phyloP scores from a whole-genome alignment of 2,797 vertebrate genomes.

The Chiloscyllium punctatum region DNA sequence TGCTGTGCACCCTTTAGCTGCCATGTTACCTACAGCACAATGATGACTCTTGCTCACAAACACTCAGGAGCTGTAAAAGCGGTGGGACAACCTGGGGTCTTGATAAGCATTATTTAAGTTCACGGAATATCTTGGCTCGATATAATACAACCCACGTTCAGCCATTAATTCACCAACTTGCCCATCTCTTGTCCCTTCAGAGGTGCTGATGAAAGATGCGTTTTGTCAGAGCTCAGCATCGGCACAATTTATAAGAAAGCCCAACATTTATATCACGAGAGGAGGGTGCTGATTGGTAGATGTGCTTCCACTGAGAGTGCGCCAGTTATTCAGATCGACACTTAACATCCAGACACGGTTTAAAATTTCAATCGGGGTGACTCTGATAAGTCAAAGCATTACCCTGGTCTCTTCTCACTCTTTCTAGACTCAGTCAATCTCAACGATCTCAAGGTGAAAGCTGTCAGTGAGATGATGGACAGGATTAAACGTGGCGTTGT shows the following conservation, averaged over 20 bases:
- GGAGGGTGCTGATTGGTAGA: no score
- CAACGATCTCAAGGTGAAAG: conserved; percentile 51
- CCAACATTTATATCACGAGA: no score
- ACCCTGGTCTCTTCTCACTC: background rate
- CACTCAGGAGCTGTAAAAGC: background rate
- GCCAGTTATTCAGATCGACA: no score
- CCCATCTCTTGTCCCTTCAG: background rate
- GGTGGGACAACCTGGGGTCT: no score
- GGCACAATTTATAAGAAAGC: no score
- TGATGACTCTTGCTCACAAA: background rate
- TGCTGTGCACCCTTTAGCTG: no score
- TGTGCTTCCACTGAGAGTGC: no score
- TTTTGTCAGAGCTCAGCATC: no score
- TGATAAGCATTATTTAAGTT: background rate
- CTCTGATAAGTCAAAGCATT: no score
- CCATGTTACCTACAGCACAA: background rate
- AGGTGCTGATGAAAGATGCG: no score
- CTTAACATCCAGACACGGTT: no score
- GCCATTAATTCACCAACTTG: background rate
- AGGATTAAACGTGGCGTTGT: conserved; percentile 67
- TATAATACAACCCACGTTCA: background rate
- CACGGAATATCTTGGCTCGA: background rate
- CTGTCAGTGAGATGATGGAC: conserved; percentile 76
- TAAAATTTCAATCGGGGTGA: no score
- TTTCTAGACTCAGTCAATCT: background rate